These are phyloP conservation scores for Danaus plexippus DNA, from an alignment of 1,140 invertebrate genomes.

Conservation along the genomic window DNA sequence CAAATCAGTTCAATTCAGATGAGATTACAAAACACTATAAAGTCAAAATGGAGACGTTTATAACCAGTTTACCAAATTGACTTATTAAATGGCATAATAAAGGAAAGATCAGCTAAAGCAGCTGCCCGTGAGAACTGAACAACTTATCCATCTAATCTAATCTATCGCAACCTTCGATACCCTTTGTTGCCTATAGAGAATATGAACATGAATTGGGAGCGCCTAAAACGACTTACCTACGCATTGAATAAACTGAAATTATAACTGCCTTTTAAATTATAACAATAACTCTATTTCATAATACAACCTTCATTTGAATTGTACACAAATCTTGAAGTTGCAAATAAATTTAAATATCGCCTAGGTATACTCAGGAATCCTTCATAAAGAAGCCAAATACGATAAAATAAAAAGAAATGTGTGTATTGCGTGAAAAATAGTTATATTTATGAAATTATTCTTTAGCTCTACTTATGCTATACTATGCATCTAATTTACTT, in stretches of 20 bases:
- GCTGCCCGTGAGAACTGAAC: slow-evolving; percentile 56
- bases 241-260: slow-evolving; percentile 5
- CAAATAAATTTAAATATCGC: no score
- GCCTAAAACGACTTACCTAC: slow-evolving; percentile 9
- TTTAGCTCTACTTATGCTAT: neutral
- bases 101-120: slow-evolving; percentile 18
- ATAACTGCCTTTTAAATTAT: slow-evolving; percentile 2
- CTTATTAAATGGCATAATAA: slow-evolving; percentile 3
- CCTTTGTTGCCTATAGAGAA: slow-evolving; percentile 20
- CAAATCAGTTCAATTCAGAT: no score
- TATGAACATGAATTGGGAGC: slow-evolving; percentile 10
- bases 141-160: slow-evolving; percentile 64
- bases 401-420: no score
- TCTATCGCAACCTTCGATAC: slow-evolving; percentile 35
- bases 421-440: neutral
- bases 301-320: no score
- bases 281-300: slow-evolving; percentile 13
- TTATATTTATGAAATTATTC: slow-evolving; percentile 1
- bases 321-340: no score
- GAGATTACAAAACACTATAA: no score
- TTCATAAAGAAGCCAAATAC: no score
- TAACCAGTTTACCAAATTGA: no score
- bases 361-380: no score
- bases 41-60: no score
- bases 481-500: no score